phyloP scores from a whole-genome alignment of 1,140 invertebrate genomes.

The Panagrolaimus sp. region DNA sequence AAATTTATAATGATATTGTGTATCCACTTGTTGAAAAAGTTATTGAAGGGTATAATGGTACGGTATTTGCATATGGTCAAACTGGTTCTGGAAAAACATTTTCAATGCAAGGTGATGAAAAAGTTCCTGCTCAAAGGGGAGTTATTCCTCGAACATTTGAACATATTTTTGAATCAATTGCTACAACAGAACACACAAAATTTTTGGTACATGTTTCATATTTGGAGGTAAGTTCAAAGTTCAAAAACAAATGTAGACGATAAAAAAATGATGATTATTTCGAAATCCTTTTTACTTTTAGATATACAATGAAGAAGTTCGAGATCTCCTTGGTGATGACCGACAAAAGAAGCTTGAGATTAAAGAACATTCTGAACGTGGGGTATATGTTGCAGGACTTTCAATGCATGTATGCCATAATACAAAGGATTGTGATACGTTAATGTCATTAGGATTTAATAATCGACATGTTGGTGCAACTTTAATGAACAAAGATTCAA shows the following conservation, averaged over 20 bases:
- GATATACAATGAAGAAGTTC: slow-evolving; percentile 76
- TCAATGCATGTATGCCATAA: slow-evolving; percentile 72
- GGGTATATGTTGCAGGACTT: slow-evolving; percentile 72
- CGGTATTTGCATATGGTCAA: slow-evolving; percentile 65
- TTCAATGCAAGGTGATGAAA: slow-evolving; percentile 65
- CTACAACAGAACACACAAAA: slow-evolving; percentile 72
- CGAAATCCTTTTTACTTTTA: slow-evolving; percentile 22
- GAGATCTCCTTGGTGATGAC: slow-evolving; percentile 76
- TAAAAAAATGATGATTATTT: background rate
- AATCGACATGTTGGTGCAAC: slow-evolving; percentile 73
- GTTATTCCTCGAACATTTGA: slow-evolving; percentile 81
- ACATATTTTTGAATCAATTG: slow-evolving; percentile 84
- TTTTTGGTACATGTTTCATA: slow-evolving; percentile 84
- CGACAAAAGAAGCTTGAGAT: slow-evolving; percentile 68
- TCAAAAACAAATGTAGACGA: background rate
- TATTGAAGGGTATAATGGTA: slow-evolving; percentile 64
- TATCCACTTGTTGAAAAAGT: slow-evolving; percentile 70
- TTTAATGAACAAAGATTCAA: slow-evolving; percentile 79
- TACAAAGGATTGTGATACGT: slow-evolving; percentile 68
- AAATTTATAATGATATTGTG: slow-evolving; percentile 68
- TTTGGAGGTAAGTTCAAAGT: slow-evolving; percentile 65
- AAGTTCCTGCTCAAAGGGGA: slow-evolving; percentile 65
- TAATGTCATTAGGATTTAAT: slow-evolving; percentile 72
- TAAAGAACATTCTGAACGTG: slow-evolving; percentile 73
- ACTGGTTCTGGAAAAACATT: slow-evolving; percentile 65